Evolutionary conservation across 2,797 vertebrate species (phyloP), one percentile per base, ranked within the genome.

Genomic region (Fistularia commersonii): DNA sequence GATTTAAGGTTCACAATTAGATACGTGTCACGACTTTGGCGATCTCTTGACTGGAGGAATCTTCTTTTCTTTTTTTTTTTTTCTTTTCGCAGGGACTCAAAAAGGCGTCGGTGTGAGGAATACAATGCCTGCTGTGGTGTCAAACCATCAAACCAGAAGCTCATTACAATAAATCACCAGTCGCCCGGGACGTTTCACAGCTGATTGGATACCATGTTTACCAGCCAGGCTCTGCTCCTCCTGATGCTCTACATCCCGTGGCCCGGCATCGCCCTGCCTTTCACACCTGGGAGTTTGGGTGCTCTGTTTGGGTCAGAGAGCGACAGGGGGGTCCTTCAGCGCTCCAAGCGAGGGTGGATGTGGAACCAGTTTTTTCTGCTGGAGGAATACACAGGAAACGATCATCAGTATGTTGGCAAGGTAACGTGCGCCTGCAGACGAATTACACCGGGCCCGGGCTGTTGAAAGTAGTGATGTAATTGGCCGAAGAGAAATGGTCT

Each of bases 341-440:
- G 96, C n/a, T 90, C 87, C 81, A 99, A 98, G 66, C 91, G 96
- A 33, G 95, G 96, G 61, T 99, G 96, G 96, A 98, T 98, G 96
- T 99, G 96, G 96, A 99, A 99, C 88, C 96, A 97, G 72, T 99
- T 99, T 90, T 98, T 99, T 89, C 90, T 99, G 70, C 86, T 99
- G 48, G 96, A 99, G 80, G 96, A 99, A 73, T 99, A 97, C 69
- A 90, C 91, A n/a, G 96, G 96, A 64, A 91, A 90, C n/a, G 95
- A 97, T 71, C 93, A 93, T 69, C 96, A 99, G 66, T 99, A 99
- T 0, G 96, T 99, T 42, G 96, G 96, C 82, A 99, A 98, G 95
- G 96, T 98, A 95, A 92, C 84, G 36, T 35, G 61, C 39, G 13
- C 39, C 39, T 55, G 54, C 45, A 40, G 62, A 62, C 54, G 77